A percentile compares a stretch with the other conserved stretches of the same genome.
These are phyloP conservation scores for Drosophila nannoptera DNA, from an alignment of 1,140 invertebrate species.

Conservation along the genomic window DNA sequence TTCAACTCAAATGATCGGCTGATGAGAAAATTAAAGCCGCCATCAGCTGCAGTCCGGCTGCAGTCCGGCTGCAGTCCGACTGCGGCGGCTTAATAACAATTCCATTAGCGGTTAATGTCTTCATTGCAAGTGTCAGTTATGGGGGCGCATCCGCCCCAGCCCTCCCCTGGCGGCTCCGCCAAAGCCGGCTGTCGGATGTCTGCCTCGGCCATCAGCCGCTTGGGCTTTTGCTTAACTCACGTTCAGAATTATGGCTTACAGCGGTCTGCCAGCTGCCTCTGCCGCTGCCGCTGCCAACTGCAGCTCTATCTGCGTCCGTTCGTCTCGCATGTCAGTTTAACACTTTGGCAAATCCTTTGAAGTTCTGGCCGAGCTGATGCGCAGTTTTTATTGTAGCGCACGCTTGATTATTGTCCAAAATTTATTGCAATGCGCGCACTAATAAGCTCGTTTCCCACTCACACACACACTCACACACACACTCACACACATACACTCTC, in stretches of 20 bases:
- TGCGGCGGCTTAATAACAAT: constrained; percentile 70
- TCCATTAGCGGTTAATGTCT: constrained; percentile 77
- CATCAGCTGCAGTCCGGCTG: constrained; percentile 33
- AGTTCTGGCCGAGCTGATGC: constrained; percentile 40
- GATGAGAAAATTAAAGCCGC: constrained; percentile 72
- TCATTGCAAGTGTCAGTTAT: constrained; percentile 77
- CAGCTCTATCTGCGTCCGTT: constrained; percentile 11
- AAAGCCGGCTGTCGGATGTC: not conserved
- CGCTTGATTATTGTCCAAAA: constrained; percentile 71
- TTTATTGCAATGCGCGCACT: constrained; percentile 71
- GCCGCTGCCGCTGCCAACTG: not conserved
- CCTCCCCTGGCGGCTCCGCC: constrained; percentile 53
- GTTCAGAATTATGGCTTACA: constrained; percentile 42
- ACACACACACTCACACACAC: not conserved
- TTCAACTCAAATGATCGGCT: constrained; percentile 54
- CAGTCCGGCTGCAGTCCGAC: constrained; percentile 6
- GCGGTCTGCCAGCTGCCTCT: not conserved
- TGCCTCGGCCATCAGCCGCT: constrained; percentile 19
- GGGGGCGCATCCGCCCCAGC: constrained; percentile 53
- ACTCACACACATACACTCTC: too few relatives aligned
- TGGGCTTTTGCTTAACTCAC: constrained; percentile 19
- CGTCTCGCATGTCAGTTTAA: constrained; percentile 75
- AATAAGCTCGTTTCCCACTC: constrained; percentile 63
- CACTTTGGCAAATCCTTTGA: constrained; percentile 73
- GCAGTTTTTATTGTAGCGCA: constrained; percentile 46